These are phyloP conservation scores for Aleiodes testaceus DNA, from an alignment of 2,888 invertebrate species.

Conservation along the genomic window DNA sequence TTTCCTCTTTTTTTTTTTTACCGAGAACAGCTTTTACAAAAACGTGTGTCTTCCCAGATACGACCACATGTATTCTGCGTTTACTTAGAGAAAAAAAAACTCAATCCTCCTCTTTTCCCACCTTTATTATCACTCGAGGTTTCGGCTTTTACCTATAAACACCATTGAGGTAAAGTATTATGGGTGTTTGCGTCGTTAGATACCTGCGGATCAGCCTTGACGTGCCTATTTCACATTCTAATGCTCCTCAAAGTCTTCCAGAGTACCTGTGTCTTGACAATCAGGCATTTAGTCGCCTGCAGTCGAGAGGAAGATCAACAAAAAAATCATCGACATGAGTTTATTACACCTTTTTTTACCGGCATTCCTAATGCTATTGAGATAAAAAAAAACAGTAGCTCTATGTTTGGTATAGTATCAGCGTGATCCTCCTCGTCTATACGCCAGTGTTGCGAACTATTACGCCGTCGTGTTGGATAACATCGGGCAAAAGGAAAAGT, in stretches of 20 bases:
- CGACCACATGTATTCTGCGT: neutral
- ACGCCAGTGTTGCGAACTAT: constrained; percentile 37
- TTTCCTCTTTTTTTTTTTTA: neutral
- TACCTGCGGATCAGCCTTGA: constrained; percentile 60
- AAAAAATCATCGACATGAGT: neutral
- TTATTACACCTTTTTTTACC: neutral
- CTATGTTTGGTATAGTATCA: constrained; percentile 36
- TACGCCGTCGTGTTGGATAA: constrained; percentile 55
- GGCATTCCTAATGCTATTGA: neutral
- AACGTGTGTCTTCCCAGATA: neutral
- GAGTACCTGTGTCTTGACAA: constrained; percentile 39
- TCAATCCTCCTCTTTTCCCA: neutral
- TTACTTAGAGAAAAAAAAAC: neutral
- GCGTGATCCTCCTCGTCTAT: constrained; percentile 13
- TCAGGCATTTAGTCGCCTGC: constrained; percentile 37
- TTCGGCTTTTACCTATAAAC: constrained; percentile 21
- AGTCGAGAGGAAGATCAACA: constrained; percentile 20
- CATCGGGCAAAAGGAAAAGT: constrained; percentile 62
- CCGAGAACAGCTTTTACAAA: constrained; percentile 10
- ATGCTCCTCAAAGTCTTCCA: constrained; percentile 53
- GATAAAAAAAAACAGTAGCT: constrained; percentile 30
- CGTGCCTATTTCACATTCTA: constrained; percentile 62
- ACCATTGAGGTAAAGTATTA: constrained; percentile 12
- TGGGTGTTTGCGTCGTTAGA: constrained; percentile 24
- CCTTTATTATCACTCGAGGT: constrained; percentile 11